Evolutionary conservation across 2,888 invertebrate genomes (phyloP).

Genomic region (Troides aeacus): DNA sequence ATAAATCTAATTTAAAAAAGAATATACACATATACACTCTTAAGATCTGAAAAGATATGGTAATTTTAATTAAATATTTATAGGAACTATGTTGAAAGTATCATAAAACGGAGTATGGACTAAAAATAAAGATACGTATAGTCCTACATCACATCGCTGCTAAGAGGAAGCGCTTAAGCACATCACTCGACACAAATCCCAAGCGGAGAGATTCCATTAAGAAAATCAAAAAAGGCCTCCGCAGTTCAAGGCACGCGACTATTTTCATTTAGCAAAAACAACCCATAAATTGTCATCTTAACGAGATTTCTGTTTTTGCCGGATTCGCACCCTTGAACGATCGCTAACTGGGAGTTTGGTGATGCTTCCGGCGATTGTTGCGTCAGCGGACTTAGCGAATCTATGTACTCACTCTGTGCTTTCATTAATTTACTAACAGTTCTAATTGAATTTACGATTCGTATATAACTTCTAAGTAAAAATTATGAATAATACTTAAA

Average conservation of each 20-base stretch:
- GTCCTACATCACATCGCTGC: conserved; percentile 48
- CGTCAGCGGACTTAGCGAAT: conserved; percentile 49
- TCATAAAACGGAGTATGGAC: neutral
- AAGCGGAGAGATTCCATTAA: conserved; percentile 78
- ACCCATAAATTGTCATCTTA: conserved; percentile 81
- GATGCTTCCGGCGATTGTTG: conserved; percentile 51
- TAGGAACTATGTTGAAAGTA: neutral
- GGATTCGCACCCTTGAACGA: conserved; percentile 70
- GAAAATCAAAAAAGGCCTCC: conserved; percentile 79
- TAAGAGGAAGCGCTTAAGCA: conserved; percentile 64
- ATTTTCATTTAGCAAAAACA: conserved; percentile 81
- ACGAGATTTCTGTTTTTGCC: conserved; percentile 79
- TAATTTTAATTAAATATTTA: neutral
- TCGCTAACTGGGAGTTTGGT: conserved; percentile 57
- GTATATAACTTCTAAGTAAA: neutral
- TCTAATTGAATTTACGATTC: neutral
- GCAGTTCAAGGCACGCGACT: conserved; percentile 73
- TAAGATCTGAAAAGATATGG: no score
- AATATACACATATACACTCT: no score
- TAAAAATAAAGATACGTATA: neutral
- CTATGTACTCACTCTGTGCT: conserved; percentile 9
- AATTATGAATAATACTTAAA: neutral
- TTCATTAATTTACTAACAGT: conserved; percentile 8
- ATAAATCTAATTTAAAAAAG: no score
- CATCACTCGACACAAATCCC: conserved; percentile 75